Conservation (phyloP, 1,140 invertebrate genomes). For the Cryptotermes secundus region DNA sequence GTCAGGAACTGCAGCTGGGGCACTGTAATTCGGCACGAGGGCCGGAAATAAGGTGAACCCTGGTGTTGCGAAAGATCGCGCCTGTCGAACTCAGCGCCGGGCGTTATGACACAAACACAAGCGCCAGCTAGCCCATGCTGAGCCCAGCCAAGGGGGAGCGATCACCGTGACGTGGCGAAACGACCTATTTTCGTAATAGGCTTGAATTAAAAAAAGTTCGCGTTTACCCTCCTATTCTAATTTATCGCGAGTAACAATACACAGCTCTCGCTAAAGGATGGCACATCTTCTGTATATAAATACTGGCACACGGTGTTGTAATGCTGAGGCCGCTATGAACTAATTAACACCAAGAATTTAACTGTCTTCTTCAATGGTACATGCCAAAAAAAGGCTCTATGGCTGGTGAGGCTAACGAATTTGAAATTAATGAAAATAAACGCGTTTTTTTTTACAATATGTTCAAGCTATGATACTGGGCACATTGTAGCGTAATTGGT, state of each 20-base stretch:
- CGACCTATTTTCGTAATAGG: slow-evolving; percentile 9
- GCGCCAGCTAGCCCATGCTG: not conserved
- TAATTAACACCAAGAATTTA: not conserved
- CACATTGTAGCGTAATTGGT: no score
- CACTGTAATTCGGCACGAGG: not conserved
- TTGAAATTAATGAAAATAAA: no score
- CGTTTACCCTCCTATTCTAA: not conserved
- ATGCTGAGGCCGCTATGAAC: not conserved
- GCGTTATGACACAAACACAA: not conserved
- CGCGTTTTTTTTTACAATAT: no score
- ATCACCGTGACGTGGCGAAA: not conserved
- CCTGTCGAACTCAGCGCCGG: not conserved
- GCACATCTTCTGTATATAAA: not conserved
- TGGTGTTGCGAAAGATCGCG: not conserved
- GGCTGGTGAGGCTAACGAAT: no score
- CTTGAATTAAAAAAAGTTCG: not conserved
- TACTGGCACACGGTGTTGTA: not conserved
- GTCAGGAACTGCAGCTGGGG: not conserved
- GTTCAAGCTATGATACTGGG: no score
- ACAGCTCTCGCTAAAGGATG: not conserved
- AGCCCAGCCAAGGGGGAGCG: not conserved
- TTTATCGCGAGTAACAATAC: not conserved
- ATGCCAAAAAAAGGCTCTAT: no score
- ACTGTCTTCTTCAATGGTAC: no score
- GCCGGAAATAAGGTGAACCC: not conserved